These are phyloP conservation scores for Xiphophorus maculatus DNA, from an alignment of 2,113 vertebrate genomes.

Conservation along the genomic window DNA sequence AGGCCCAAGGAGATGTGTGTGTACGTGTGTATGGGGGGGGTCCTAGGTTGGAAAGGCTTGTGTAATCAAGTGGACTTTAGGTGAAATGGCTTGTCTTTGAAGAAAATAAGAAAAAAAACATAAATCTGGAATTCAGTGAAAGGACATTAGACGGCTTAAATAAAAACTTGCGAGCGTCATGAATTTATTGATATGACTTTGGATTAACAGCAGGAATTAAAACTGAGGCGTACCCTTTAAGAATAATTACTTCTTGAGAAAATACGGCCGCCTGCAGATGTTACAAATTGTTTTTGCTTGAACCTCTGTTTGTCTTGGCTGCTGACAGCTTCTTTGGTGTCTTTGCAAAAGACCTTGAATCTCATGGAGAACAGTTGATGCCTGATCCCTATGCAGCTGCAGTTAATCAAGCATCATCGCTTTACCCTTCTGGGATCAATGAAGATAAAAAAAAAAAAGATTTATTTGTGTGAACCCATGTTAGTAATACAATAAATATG, in stretches of 20 bases:
- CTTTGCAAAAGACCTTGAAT: slow-evolving; percentile 19
- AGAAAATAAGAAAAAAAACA: too few relatives aligned
- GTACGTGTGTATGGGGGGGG: neutral
- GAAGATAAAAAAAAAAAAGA: neutral
- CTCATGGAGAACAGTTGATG: slow-evolving; percentile 50
- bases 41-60: slow-evolving; percentile 42
- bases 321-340: slow-evolving; percentile 37
- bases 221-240: neutral
- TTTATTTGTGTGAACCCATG: too few relatives aligned
- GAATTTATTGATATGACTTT: slow-evolving; percentile 8
- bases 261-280: slow-evolving; percentile 49
- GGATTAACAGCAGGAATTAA: slow-evolving; percentile 17
- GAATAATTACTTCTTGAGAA: slow-evolving; percentile 48
- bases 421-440: neutral
- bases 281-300: slow-evolving; percentile 32
- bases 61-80: slow-evolving; percentile 73
- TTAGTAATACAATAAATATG: too few relatives aligned
- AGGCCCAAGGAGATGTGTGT: slow-evolving; percentile 64
- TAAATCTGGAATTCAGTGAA: neutral
- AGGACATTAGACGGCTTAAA: neutral
- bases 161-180: neutral
- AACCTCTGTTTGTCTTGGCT: slow-evolving; percentile 2
- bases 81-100: slow-evolving; percentile 61
- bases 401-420: slow-evolving; percentile 21
- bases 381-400: slow-evolving; percentile 43